Percentiles rank a stretch among this genome's conserved stretches.
Evolutionary conservation across 2,113 vertebrate genomes (phyloP).

Genomic region (Dicentrarchus labrax): DNA sequence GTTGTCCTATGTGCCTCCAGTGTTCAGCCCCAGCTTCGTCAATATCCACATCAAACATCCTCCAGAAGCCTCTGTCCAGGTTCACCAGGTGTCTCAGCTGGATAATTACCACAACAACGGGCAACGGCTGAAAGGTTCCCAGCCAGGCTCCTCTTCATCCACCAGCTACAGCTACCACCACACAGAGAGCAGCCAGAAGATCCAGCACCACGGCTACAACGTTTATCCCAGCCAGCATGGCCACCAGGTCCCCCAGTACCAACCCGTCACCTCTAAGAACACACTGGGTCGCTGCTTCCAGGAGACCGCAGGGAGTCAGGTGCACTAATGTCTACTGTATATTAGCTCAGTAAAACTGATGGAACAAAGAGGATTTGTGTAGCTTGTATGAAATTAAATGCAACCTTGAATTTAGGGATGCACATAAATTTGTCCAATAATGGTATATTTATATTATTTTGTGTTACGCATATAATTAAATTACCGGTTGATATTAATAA

Average conservation of each 20-base stretch:
- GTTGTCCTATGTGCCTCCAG: constrained; percentile 67
- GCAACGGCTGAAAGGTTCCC: constrained; percentile 88
- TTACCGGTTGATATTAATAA: no score
- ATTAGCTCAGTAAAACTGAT: background rate
- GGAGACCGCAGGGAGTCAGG: constrained; percentile 95
- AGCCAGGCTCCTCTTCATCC: constrained; percentile 81
- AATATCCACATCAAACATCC: constrained; percentile 99
- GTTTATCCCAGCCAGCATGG: constrained; percentile 90
- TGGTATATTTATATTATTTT: no score
- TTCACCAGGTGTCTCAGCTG: constrained; percentile 97
- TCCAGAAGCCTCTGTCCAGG: constrained; percentile 96
- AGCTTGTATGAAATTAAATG: no score
- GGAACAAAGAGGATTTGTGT: no score
- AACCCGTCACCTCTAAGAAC: constrained; percentile 92
- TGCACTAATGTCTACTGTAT: constrained; percentile 56
- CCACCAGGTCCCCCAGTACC: constrained; percentile 88
- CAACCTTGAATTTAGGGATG: no score
- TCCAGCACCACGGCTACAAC: constrained; percentile 87
- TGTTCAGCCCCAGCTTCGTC: constrained; percentile 91
- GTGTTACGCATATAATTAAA: no score
- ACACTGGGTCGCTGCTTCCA: constrained; percentile 97
- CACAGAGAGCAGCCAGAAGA: constrained; percentile 88
- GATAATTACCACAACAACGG: constrained; percentile 84
- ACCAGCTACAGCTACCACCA: constrained; percentile 88
- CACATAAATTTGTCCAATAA: no score